These are phyloP conservation scores for Sprattus sprattus DNA, from an alignment of 2,113 vertebrate genomes.

Conservation along the genomic window DNA sequence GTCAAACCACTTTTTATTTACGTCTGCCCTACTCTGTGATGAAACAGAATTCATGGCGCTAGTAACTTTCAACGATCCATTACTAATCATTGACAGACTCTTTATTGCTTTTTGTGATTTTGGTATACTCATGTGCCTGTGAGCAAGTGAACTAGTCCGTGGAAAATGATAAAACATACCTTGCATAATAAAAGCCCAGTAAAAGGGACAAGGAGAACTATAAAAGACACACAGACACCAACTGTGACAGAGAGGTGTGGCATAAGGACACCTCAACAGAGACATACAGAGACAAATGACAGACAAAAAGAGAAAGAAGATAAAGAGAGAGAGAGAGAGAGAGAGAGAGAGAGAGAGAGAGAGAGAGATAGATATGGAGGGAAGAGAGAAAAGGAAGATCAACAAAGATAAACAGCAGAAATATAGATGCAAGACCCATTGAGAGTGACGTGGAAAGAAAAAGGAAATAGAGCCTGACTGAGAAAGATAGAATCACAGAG, in stretches of 20 bases:
- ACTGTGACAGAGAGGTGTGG: background rate
- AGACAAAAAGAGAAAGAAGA: too few relatives aligned
- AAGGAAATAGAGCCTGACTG: background rate
- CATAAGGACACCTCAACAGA: too few relatives aligned
- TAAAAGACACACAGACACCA: background rate
- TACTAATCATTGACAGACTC: background rate
- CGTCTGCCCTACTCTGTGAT: slow-evolving; percentile 5
- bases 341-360: background rate
- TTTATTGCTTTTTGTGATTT: background rate
- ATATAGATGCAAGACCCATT: background rate
- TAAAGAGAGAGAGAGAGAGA: background rate
- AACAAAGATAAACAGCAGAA: background rate
- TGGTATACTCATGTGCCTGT: background rate
- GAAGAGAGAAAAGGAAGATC: background rate
- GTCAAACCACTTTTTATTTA: slow-evolving; percentile 9
- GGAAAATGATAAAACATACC: background rate
- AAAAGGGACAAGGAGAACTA: background rate
- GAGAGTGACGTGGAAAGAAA: background rate
- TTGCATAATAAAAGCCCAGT: background rate
- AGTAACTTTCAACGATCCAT: background rate
- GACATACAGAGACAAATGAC: too few relatives aligned
- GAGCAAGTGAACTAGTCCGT: background rate
- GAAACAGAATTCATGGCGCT: background rate
- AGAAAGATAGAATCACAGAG: background rate
- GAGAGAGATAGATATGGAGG: background rate